Percentiles rank a stretch among this genome's conserved stretches.
Conservation (phyloP, 2,797 vertebrate genomes). For the Brachyalestes nurse region DNA sequence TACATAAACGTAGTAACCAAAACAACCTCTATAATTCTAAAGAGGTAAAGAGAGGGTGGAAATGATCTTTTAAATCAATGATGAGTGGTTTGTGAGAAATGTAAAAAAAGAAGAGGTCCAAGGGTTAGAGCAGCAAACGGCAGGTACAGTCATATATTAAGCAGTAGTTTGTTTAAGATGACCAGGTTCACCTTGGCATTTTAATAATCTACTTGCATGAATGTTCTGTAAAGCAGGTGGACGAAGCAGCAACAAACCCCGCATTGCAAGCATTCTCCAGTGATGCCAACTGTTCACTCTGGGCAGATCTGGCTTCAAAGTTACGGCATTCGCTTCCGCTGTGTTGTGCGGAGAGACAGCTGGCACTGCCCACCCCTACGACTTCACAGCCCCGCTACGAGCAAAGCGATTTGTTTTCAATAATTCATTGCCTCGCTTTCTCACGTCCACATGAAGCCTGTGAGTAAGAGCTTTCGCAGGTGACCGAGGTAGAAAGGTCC, state of each 20-base stretch:
- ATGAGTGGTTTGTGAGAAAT: background rate
- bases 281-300: conserved; percentile 41
- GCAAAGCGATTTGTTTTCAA: conserved; percentile 43
- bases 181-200: background rate
- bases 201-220: conserved; percentile 29
- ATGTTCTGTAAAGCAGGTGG: conserved; percentile 42
- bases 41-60: background rate
- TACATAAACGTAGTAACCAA: too few relatives aligned
- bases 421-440: conserved; percentile 47
- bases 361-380: conserved; percentile 5
- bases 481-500: conserved; percentile 7
- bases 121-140: background rate
- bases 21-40: too few relatives aligned
- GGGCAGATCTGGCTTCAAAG: conserved; percentile 1
- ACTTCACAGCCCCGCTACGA: conserved; percentile 16
- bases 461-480: conserved; percentile 1
- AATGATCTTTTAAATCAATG: background rate
- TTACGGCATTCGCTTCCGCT: conserved; percentile 32
- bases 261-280: conserved; percentile 44
- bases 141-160: background rate
- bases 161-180: background rate
- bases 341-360: conserved; percentile 37
- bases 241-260: conserved; percentile 54
- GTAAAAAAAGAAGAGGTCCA: background rate
- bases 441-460: conserved; percentile 21